A percentile compares a stretch with the other conserved stretches of the same genome.
Conservation (phyloP, 2,888 invertebrate genomes). For the Acanthopleura granulata region DNA sequence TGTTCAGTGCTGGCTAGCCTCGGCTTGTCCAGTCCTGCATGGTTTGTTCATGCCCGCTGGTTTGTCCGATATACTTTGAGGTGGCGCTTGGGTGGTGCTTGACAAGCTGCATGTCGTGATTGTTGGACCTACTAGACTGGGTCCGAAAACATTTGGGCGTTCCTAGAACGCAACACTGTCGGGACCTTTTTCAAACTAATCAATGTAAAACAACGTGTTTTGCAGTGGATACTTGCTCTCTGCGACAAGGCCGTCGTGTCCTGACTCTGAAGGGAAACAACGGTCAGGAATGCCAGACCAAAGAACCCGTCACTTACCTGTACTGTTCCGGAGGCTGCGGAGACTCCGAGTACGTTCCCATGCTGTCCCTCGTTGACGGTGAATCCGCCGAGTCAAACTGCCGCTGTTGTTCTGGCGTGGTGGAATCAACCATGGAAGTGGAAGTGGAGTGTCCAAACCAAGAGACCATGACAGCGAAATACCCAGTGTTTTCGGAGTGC, state of each 20-base stretch:
- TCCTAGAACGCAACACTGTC: no score
- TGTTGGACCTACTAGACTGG: no score
- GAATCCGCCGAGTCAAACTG: not conserved
- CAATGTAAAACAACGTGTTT: not conserved
- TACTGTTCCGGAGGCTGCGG: slow-evolving; percentile 11
- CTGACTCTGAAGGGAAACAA: not conserved
- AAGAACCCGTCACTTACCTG: not conserved
- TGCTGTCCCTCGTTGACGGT: not conserved
- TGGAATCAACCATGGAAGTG: not conserved
- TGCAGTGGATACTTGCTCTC: not conserved
- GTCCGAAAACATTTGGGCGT: no score
- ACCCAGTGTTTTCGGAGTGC: not conserved
- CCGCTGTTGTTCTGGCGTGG: not conserved
- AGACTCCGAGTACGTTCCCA: not conserved
- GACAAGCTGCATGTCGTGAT: no score
- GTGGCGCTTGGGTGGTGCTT: no score
- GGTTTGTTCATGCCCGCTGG: no score
- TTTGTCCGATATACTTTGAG: no score
- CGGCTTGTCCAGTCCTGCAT: no score
- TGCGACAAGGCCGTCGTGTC: not conserved
- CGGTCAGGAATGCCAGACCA: not conserved
- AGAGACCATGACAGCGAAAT: not conserved
- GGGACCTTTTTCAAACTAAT: no score
- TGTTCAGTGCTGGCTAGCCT: no score
- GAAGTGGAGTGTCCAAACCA: not conserved